Percentiles rank a stretch among this genome's conserved stretches.
These are phyloP conservation scores for Lycaena phlaeas DNA, from an alignment of 2,888 invertebrate genomes.

Conservation along the genomic window DNA sequence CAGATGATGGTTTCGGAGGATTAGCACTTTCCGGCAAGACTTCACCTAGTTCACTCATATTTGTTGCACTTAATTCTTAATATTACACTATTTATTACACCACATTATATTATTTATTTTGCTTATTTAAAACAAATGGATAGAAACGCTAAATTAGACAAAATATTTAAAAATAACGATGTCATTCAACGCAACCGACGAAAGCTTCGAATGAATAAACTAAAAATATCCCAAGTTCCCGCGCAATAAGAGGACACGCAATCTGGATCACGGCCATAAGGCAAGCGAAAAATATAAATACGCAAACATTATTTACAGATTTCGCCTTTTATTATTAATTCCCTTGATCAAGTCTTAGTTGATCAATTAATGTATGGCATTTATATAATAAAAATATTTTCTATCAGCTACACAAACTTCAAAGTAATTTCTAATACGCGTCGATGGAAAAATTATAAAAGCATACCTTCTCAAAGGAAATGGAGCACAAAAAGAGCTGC, in stretches of 20 bases:
- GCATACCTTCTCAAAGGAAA: slow-evolving; percentile 59
- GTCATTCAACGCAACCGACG: slow-evolving; percentile 40
- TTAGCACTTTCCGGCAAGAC: slow-evolving; percentile 27
- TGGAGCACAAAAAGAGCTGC: slow-evolving; percentile 62
- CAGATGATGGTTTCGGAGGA: slow-evolving; percentile 40
- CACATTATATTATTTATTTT: slow-evolving; percentile 11
- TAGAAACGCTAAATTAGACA: slow-evolving; percentile 10
- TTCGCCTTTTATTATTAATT: slow-evolving; percentile 16
- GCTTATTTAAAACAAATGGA: not conserved
- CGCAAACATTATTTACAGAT: slow-evolving; percentile 22
- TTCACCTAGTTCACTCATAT: slow-evolving; percentile 58
- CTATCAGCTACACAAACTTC: not conserved
- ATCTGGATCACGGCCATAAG: slow-evolving; percentile 68
- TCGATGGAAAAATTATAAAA: slow-evolving; percentile 38
- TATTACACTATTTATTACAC: slow-evolving; percentile 22
- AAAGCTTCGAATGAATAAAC: slow-evolving; percentile 42
- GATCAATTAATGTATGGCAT: too few relatives aligned
- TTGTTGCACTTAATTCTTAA: slow-evolving; percentile 38
- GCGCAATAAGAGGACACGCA: slow-evolving; percentile 62
- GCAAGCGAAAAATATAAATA: slow-evolving; percentile 41
- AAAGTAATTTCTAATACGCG: slow-evolving; percentile 8
- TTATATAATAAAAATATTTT: not conserved
- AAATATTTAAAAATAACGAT: slow-evolving; percentile 26
- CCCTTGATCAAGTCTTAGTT: too few relatives aligned
- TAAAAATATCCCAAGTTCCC: slow-evolving; percentile 68